Evolutionary conservation across 1,140 invertebrate species (phyloP).

Genomic region (Dendroctonus ponderosae): DNA sequence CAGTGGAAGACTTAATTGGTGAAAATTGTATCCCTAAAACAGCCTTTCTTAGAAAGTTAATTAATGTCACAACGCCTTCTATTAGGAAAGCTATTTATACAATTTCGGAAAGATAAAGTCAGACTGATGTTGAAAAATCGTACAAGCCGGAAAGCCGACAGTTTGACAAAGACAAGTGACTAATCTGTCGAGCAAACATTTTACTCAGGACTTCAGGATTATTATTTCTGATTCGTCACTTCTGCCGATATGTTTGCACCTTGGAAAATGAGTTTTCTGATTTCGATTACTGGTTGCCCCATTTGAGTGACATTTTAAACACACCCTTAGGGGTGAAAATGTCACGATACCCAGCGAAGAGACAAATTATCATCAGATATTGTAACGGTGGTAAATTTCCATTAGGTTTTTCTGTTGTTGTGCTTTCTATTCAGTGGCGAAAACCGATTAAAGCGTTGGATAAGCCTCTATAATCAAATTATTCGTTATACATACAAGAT

Average conservation of each 20-base stretch:
- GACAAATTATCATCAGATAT: conserved; percentile 7
- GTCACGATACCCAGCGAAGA: neutral
- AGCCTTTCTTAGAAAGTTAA: conserved; percentile 24
- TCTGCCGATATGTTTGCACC: conserved; percentile 27
- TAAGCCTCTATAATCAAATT: no score
- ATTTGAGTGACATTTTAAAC: conserved; percentile 24
- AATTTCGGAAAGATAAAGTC: conserved; percentile 30
- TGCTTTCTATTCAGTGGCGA: neutral
- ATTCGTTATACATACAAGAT: no score
- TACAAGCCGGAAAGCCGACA: conserved; percentile 20
- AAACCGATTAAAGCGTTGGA: neutral
- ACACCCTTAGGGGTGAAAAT: conserved; percentile 10
- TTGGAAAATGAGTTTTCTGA: conserved; percentile 26
- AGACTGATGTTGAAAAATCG: conserved; percentile 32
- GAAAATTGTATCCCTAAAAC: conserved; percentile 14
- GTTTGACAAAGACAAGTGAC: conserved; percentile 29
- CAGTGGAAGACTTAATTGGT: neutral
- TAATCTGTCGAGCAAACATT: conserved; percentile 30
- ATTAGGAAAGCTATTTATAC: conserved; percentile 34
- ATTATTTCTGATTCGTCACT: conserved; percentile 26
- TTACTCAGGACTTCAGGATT: conserved; percentile 15
- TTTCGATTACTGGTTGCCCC: conserved; percentile 19
- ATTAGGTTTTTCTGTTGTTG: neutral
- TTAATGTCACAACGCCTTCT: conserved; percentile 23
- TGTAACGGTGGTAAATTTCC: neutral